phyloP scores from a whole-genome alignment of 2,888 invertebrate species.

The Drosophila pseudotalamancana region DNA sequence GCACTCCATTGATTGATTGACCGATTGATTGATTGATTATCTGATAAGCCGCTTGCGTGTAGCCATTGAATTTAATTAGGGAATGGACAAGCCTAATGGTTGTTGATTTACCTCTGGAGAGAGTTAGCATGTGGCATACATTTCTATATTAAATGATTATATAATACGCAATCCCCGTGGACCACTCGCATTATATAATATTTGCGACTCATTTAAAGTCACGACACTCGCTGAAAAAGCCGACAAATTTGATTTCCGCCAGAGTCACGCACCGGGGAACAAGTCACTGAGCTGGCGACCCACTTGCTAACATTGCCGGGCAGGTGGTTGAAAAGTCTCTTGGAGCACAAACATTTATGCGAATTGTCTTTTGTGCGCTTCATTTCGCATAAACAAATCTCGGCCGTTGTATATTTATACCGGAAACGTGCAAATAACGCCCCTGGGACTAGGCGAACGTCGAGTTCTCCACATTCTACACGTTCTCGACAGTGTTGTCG shows the following conservation, averaged over 20 bases:
- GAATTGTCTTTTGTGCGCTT: slow-evolving; percentile 80
- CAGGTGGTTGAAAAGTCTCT: slow-evolving; percentile 8
- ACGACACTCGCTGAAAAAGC: slow-evolving; percentile 51
- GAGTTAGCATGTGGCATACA: slow-evolving; percentile 9
- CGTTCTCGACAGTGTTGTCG: slow-evolving; percentile 49
- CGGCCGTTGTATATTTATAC: slow-evolving; percentile 78
- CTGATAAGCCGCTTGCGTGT: slow-evolving; percentile 31
- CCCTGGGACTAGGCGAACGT: slow-evolving; percentile 78
- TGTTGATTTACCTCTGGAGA: slow-evolving; percentile 14
- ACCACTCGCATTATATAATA: slow-evolving; percentile 33
- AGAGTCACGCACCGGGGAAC: slow-evolving; percentile 73
- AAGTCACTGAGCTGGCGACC: slow-evolving; percentile 70
- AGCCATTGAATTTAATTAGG: slow-evolving; percentile 40
- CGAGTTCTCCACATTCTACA: slow-evolving; percentile 47
- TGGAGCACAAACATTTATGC: slow-evolving; percentile 71
- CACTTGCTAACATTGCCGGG: slow-evolving; percentile 45
- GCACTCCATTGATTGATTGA: slow-evolving; percentile 54
- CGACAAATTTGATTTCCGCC: slow-evolving; percentile 77
- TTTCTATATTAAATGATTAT: slow-evolving; percentile 39
- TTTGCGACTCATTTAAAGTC: slow-evolving; percentile 69
- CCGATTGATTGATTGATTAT: slow-evolving; percentile 50
- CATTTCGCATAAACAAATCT: slow-evolving; percentile 81
- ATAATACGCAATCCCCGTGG: slow-evolving; percentile 42
- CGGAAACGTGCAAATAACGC: slow-evolving; percentile 80
- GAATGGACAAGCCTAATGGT: slow-evolving; percentile 16